Evolutionary conservation across 1,140 invertebrate species (phyloP).

Genomic region (Proctacanthus coquilletti): DNA sequence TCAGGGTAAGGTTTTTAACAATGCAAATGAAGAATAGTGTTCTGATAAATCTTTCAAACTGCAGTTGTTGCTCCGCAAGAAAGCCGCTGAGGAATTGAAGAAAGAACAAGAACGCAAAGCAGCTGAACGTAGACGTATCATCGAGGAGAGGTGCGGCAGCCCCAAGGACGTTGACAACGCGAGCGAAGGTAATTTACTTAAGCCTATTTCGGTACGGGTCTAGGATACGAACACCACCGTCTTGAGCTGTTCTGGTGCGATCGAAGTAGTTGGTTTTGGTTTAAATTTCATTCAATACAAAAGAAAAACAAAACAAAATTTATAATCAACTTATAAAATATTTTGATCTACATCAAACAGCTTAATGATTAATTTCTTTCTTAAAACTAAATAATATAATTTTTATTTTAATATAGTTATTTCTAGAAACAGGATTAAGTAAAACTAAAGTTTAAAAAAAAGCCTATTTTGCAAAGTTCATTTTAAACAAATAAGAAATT

Average conservation of each 20-base stretch:
- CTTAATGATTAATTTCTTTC: too few species aligned
- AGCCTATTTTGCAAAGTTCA: conserved; percentile 4
- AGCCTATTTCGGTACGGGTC: too few species aligned
- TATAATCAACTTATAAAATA: too few species aligned
- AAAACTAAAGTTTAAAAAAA: background rate
- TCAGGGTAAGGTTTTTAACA: conserved; percentile 55
- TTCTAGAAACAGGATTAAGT: conserved; percentile 3
- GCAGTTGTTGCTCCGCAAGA: conserved; percentile 94
- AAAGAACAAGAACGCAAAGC: conserved; percentile 98
- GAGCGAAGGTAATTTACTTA: conserved; percentile 63
- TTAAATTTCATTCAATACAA: too few species aligned
- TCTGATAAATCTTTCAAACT: conserved; percentile 4
- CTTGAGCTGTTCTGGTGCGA: too few species aligned
- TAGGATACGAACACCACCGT: too few species aligned
- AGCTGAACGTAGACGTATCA: conserved; percentile 92
- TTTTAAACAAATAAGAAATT: conserved; percentile 1
- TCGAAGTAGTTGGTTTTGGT: too few species aligned
- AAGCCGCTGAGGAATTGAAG: conserved; percentile 98
- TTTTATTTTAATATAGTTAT: conserved; percentile 1
- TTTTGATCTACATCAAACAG: too few species aligned
- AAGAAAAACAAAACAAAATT: too few species aligned
- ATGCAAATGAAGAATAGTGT: conserved; percentile 2
- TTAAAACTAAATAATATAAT: too few species aligned
- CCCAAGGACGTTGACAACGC: conserved; percentile 78
- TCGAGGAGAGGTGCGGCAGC: conserved; percentile 86